A percentile compares a stretch with the other conserved stretches of the same genome.
Evolutionary conservation across 2,888 invertebrate species (phyloP).

Genomic region (Cantharis lateralis): DNA sequence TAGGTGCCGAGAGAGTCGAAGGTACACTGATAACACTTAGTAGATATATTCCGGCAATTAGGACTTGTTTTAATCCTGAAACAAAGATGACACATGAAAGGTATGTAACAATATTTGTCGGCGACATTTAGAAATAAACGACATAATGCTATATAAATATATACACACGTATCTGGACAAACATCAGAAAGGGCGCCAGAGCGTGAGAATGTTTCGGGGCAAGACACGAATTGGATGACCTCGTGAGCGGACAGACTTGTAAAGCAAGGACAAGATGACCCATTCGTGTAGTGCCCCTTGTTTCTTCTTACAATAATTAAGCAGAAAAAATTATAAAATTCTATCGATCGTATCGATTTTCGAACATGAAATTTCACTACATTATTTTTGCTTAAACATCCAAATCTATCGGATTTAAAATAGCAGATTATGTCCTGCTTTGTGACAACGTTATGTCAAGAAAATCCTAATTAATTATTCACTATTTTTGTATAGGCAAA

Average conservation of each 20-base stretch:
- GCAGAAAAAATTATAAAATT: background rate
- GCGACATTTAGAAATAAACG: constrained; percentile 42
- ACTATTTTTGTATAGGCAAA: constrained; percentile 11
- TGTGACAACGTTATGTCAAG: background rate
- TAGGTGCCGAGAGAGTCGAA: constrained; percentile 50
- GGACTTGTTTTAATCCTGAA: constrained; percentile 56
- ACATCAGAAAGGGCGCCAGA: constrained; percentile 50
- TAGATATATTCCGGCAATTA: constrained; percentile 54
- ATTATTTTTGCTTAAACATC: background rate
- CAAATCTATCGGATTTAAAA: background rate
- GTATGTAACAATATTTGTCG: constrained; percentile 39
- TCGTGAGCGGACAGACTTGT: constrained; percentile 35
- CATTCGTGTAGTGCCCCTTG: constrained; percentile 30
- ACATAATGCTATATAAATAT: constrained; percentile 44
- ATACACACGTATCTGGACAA: constrained; percentile 49
- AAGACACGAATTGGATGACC: constrained; percentile 40
- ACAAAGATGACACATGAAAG: constrained; percentile 39
- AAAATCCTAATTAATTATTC: constrained; percentile 17
- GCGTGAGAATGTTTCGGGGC: constrained; percentile 52
- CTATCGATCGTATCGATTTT: background rate
- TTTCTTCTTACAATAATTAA: constrained; percentile 7
- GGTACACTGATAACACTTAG: constrained; percentile 50
- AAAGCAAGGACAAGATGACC: constrained; percentile 36
- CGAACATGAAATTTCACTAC: background rate
- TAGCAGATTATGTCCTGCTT: background rate